phyloP scores from a whole-genome alignment of 1,140 invertebrate species.

The Anastatus disparis region DNA sequence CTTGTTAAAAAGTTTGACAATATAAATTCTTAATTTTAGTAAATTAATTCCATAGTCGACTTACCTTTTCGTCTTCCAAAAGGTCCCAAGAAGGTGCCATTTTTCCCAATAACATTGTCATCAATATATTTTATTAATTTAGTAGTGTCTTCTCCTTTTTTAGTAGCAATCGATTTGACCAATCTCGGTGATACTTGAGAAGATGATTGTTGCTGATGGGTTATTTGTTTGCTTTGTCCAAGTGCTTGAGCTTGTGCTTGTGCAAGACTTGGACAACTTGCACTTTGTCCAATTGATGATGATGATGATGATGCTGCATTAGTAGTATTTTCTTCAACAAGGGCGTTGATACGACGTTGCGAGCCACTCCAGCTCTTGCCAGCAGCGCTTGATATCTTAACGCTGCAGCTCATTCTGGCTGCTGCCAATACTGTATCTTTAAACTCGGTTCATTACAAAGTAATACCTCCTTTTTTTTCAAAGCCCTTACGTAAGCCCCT shows the following conservation, averaged over 20 bases:
- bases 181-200: constrained; percentile 48
- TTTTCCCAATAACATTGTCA: constrained; percentile 83
- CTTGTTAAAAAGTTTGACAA: too few species aligned
- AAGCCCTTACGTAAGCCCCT: too few species aligned
- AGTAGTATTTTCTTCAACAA: constrained; percentile 55
- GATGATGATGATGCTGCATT: too few species aligned
- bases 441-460: too few species aligned
- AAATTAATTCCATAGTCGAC: constrained; percentile 39
- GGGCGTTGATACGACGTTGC: constrained; percentile 59
- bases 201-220: constrained; percentile 19
- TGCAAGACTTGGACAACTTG: constrained; percentile 31
- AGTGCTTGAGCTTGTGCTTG: constrained; percentile 22
- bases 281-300: background rate
- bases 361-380: constrained; percentile 61
- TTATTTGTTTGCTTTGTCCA: background rate
- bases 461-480: too few species aligned
- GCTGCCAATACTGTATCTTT: too few species aligned
- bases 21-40: too few species aligned
- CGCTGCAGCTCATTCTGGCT: constrained; percentile 60
- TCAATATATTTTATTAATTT: constrained; percentile 82
- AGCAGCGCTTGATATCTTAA: constrained; percentile 57
- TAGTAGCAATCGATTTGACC: constrained; percentile 52
- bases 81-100: constrained; percentile 82
- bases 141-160: constrained; percentile 69
- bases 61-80: constrained; percentile 84